phyloP scores from a whole-genome alignment of 2,113 vertebrate genomes.

The Aythya baeri region DNA sequence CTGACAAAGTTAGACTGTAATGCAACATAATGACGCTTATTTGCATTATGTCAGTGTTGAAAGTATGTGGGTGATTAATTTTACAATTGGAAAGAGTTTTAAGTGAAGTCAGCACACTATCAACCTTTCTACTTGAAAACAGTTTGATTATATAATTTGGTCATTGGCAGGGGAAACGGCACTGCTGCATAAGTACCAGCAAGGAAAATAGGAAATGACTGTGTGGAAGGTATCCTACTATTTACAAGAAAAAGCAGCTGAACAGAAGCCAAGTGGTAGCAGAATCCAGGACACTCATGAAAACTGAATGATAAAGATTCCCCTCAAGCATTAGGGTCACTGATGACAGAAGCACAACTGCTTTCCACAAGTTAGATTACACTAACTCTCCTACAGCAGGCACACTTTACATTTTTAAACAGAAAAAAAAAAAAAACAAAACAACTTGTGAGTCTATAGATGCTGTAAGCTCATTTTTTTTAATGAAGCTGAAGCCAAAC shows the following conservation, averaged over 20 bases:
- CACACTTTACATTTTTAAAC: not conserved
- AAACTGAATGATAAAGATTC: not conserved
- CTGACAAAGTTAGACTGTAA: not conserved
- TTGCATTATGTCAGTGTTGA: not conserved
- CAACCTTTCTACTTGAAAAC: not conserved
- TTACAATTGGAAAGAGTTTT: not conserved
- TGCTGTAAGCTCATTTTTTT: not conserved
- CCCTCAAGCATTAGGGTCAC: not conserved
- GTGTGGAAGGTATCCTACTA: conserved; percentile 21
- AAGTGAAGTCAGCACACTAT: not conserved
- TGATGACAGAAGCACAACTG: not conserved
- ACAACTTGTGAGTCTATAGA: not conserved
- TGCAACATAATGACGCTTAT: not conserved
- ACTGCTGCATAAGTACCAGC: not conserved
- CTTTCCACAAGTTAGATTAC: not conserved
- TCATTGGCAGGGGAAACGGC: not conserved
- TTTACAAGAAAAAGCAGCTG: not conserved
- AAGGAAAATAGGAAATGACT: conserved; percentile 1
- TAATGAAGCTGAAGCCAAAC: not conserved
- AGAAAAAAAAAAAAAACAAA: not conserved
- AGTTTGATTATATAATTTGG: not conserved
- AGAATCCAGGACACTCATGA: conserved; percentile 28
- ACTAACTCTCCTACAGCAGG: not conserved
- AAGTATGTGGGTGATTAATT: not conserved
- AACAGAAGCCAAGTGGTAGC: conserved; percentile 3